A percentile compares a stretch with the other conserved stretches of the same genome.
phyloP scores from a whole-genome alignment of 2,113 vertebrate genomes.

The Rafetus swinhoei region DNA sequence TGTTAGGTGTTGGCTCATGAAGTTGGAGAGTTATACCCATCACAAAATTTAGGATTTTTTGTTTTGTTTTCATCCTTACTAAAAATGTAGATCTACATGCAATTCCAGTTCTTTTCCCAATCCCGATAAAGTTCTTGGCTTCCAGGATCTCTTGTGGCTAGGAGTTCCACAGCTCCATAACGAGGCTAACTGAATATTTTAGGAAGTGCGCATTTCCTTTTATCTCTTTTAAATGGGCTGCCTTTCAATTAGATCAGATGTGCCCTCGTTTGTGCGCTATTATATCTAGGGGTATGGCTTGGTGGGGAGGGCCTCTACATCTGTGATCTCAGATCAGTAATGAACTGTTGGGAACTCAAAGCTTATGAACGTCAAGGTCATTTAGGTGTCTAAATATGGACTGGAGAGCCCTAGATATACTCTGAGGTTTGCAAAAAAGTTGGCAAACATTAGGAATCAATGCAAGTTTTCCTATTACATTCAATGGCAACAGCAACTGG shows the following conservation, averaged over 20 bases:
- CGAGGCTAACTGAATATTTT: not conserved
- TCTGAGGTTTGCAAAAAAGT: not conserved
- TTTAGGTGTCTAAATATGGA: not conserved
- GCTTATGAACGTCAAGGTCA: slow-evolving; percentile 7
- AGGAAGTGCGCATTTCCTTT: not conserved
- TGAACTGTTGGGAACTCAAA: not conserved
- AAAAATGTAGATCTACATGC: not conserved
- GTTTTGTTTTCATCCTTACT: slow-evolving; percentile 64
- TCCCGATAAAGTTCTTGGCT: slow-evolving; percentile 30
- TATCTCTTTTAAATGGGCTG: not conserved
- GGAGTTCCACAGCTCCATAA: not conserved
- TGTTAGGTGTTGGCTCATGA: slow-evolving; percentile 28
- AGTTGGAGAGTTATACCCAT: slow-evolving; percentile 38
- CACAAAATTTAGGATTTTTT: slow-evolving; percentile 49
- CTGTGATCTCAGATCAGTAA: not conserved
- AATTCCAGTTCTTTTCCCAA: slow-evolving; percentile 4
- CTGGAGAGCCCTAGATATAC: not conserved
- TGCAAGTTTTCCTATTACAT: not conserved
- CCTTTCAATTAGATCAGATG: not conserved
- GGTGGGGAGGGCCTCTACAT: not conserved
- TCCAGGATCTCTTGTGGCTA: slow-evolving; percentile 18
- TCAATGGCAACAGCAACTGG: not conserved
- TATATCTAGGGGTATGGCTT: not conserved
- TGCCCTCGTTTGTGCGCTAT: not conserved
- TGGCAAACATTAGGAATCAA: not conserved